Conservation (phyloP, 2,113 vertebrate species). For the Butorides virescens region DNA sequence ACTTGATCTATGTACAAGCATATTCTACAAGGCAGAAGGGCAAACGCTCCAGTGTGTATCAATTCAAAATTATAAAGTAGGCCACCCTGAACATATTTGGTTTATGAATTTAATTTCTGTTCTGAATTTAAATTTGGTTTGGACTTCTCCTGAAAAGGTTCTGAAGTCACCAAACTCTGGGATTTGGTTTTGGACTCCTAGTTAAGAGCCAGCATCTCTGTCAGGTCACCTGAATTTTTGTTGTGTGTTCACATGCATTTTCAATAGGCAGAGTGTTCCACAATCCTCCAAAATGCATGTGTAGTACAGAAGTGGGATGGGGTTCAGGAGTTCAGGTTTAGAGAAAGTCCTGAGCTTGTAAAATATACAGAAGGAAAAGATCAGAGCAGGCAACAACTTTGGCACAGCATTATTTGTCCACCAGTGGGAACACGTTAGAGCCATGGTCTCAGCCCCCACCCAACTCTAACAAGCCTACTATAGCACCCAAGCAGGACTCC, state of each 20-base stretch:
- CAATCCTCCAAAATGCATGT: background rate
- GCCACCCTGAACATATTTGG: background rate
- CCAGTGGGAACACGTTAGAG: background rate
- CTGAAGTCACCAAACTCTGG: background rate
- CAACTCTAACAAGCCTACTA: background rate
- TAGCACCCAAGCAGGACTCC: background rate
- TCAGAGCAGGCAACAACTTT: background rate
- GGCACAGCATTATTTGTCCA: background rate
- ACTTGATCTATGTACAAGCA: background rate
- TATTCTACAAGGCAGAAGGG: background rate
- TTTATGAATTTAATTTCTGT: background rate
- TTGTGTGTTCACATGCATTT: background rate
- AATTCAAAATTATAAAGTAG: background rate
- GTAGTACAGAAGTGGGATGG: background rate
- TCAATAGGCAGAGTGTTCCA: background rate
- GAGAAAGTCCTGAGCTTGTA: background rate
- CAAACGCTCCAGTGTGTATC: background rate
- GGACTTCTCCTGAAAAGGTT: background rate
- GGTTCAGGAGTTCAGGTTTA: background rate
- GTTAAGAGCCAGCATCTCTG: background rate
- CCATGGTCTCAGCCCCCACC: background rate
- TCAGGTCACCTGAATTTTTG: background rate
- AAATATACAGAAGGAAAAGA: background rate
- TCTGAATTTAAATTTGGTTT: background rate
- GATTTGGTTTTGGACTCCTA: background rate